Percentiles rank a stretch among this genome's conserved stretches.
Conservation (phyloP, 2,888 invertebrate species). For the Mellilla xanthometata region DNA sequence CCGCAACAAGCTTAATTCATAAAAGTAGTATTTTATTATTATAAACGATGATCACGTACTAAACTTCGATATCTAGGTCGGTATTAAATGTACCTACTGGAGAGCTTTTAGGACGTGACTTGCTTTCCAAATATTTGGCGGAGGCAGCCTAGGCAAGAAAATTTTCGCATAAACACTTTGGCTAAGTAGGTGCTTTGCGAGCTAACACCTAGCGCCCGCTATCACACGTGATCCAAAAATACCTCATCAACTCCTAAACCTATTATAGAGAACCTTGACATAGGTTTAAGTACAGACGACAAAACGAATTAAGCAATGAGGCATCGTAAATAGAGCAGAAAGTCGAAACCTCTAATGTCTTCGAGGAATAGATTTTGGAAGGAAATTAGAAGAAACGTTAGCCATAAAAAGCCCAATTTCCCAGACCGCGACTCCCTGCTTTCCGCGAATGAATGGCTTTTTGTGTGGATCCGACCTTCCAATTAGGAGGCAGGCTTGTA, state of each 20-base stretch:
- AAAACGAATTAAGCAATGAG: not conserved
- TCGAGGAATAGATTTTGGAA: slow-evolving; percentile 2
- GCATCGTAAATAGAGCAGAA: too few relatives aligned
- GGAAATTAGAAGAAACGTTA: slow-evolving; percentile 13
- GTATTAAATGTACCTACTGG: slow-evolving; percentile 15
- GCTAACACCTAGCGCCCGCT: not conserved
- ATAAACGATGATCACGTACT: slow-evolving; percentile 11
- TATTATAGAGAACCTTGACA: not conserved
- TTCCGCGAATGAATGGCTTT: slow-evolving; percentile 50
- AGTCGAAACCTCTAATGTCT: too few relatives aligned
- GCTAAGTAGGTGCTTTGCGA: not conserved
- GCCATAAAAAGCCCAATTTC: slow-evolving; percentile 33
- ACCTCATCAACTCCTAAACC: too few relatives aligned
- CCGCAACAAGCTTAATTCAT: not conserved
- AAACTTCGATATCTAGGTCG: slow-evolving; percentile 20
- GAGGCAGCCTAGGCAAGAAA: not conserved
- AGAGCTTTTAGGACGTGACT: slow-evolving; percentile 20
- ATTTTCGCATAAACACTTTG: not conserved
- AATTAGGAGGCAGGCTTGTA: slow-evolving; percentile 51
- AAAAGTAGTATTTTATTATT: slow-evolving; percentile 8
- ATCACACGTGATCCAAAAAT: slow-evolving; percentile 2
- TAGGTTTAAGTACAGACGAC: not conserved
- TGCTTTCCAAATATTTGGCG: slow-evolving; percentile 5
- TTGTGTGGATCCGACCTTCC: slow-evolving; percentile 50
- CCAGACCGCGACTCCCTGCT: slow-evolving; percentile 38